phyloP scores from a whole-genome alignment of 1,140 invertebrate genomes.

The Probaryconus sp. region DNA sequence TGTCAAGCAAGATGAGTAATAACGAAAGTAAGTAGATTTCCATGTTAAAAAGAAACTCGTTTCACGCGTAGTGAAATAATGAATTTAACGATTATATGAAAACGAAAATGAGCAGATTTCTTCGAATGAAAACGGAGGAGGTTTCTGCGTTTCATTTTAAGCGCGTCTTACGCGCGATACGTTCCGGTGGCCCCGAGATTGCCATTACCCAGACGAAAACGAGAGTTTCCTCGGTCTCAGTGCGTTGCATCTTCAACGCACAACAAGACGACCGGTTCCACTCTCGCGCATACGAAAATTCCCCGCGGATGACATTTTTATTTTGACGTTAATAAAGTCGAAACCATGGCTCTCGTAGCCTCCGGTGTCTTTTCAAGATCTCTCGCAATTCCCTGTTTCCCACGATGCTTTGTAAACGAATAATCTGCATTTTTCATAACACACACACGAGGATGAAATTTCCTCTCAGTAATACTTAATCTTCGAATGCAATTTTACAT shows the following conservation, averaged over 20 bases:
- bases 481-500: too few relatives aligned
- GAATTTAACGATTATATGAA: too few relatives aligned
- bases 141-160: constrained; percentile 4
- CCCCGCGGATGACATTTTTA: constrained; percentile 37
- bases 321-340: too few relatives aligned
- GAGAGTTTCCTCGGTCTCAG: constrained; percentile 29
- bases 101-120: constrained; percentile 4
- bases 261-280: too few relatives aligned
- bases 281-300: constrained; percentile 35
- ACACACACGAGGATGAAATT: too few relatives aligned
- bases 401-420: constrained; percentile 22
- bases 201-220: constrained; percentile 22
- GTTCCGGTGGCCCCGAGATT: constrained; percentile 22
- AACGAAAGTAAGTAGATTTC: too few relatives aligned
- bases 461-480: too few relatives aligned
- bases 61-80: too few relatives aligned
- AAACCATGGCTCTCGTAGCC: neutral
- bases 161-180: constrained; percentile 13
- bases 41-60: too few relatives aligned
- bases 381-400: constrained; percentile 7
- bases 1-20: too few relatives aligned
- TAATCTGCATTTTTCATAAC: neutral
- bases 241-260: too few relatives aligned
- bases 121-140: neutral
- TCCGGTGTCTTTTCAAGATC: neutral